Percentiles rank a stretch among this genome's conserved stretches.
Evolutionary conservation across 1,140 invertebrate genomes (phyloP).

Genomic region (Ooceraea biroi): DNA sequence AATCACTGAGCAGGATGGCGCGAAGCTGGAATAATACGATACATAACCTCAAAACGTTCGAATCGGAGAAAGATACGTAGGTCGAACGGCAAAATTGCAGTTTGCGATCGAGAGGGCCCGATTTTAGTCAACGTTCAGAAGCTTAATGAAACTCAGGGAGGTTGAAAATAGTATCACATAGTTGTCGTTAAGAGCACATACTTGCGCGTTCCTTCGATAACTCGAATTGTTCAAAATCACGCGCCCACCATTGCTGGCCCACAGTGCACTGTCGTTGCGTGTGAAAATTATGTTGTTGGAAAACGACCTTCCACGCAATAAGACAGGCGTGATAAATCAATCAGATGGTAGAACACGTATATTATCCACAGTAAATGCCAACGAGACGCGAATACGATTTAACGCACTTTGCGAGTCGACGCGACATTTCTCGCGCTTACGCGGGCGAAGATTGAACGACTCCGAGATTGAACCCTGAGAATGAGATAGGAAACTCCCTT

Average conservation of each 20-base stretch:
- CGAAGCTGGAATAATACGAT: neutral
- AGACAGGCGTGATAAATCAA: neutral
- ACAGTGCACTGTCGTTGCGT: conserved; percentile 84
- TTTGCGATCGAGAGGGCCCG: too few species aligned
- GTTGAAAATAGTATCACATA: neutral
- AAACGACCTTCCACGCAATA: conserved; percentile 31
- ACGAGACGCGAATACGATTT: conserved; percentile 65
- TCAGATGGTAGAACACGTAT: neutral
- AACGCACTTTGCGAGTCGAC: conserved; percentile 81
- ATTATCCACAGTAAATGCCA: neutral
- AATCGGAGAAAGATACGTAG: neutral
- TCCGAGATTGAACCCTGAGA: conserved; percentile 4
- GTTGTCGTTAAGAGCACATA: conserved; percentile 65
- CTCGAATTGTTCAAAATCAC: conserved; percentile 90
- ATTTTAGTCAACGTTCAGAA: too few species aligned
- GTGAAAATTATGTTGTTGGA: conserved; percentile 64
- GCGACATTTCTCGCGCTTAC: conserved; percentile 81
- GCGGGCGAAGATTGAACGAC: conserved; percentile 78
- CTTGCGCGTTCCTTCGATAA: conserved; percentile 84
- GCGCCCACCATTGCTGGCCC: conserved; percentile 90
- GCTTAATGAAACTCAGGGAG: too few species aligned
- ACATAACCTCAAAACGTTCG: conserved; percentile 50
- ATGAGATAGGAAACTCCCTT: neutral
- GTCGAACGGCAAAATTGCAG: neutral
- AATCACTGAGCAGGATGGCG: neutral